Base-by-base conservation (phyloP, 2,888 invertebrate species). In the Noctua janthe region DNA sequence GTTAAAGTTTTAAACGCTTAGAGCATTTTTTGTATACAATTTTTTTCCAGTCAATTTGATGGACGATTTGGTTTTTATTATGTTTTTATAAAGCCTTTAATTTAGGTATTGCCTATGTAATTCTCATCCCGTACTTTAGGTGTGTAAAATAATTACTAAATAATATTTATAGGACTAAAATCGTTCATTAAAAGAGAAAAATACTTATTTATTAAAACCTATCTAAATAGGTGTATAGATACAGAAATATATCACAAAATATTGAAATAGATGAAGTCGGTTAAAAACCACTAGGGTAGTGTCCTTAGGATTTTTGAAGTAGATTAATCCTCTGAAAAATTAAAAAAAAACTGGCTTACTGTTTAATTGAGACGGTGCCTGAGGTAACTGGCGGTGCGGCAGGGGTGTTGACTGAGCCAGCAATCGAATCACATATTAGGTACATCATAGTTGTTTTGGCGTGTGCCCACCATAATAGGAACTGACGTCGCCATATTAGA, bases 211-310 rank as follows among this genome's bases (percentile, higher is more conserved):
- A 74, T 71, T 35, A 35, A 71, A 49, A 71, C 51, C 47, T 51
- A 69, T 73, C 15, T 39, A 29, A 54, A 69, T 76, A 76, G 56
- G 29, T 59, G 62, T 35, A 35, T 29, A 62, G 3, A 54, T 66
- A 35, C 10, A 66, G 29, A 80, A 29, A 54, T 54, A 62, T 84
- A 43, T 71, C 4, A 35, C 29, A 73, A 69, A 66, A 47, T 56
- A 66, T 77, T 78, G 29, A 77, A 79, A 51, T 69, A 56, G 5
- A 62, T n/a, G 29, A 51, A 69, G 3, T 69, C 8, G 59, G 77
- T 80, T 85, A 15, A 80, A 80, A 84, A 62, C 79, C 59, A 84
- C 11, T 62, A 47, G 15, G 13, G 2, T 84, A 72, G 29, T 47
- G 17, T 47, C 62, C n/a, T 74, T 71, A 84, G 59, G 35, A 49